phyloP scores from a whole-genome alignment of 2,797 vertebrate species.

The Aulostomus chinensis region DNA sequence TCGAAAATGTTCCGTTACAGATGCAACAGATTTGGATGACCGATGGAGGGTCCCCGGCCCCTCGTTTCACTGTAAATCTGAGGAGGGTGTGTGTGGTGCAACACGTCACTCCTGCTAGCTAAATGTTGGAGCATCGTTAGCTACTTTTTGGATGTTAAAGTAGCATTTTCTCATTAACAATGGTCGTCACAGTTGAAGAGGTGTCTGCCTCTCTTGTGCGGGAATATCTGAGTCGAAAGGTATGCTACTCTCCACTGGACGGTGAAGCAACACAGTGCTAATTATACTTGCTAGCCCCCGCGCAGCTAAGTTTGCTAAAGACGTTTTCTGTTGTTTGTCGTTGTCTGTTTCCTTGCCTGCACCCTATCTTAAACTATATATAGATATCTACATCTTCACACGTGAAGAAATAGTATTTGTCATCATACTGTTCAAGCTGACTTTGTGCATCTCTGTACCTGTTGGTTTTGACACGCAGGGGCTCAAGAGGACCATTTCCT shows the following conservation, averaged over 20 bases:
- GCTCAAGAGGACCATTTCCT: slow-evolving; percentile 86
- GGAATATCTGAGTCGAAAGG: slow-evolving; percentile 94
- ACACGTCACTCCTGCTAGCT: background rate
- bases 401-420: no score
- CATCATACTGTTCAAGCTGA: no score
- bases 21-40: no score
- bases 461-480: slow-evolving; percentile 78
- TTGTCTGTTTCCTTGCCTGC: background rate
- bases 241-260: slow-evolving; percentile 43
- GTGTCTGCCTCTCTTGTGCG: slow-evolving; percentile 90
- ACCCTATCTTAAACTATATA: no score
- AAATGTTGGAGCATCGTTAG: background rate
- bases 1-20: no score
- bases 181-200: slow-evolving; percentile 82
- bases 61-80: background rate
- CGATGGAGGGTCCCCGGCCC: background rate
- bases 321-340: background rate
- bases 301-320: slow-evolving; percentile 1
- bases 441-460: no score
- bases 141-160: background rate
- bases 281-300: background rate
- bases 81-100: background rate
- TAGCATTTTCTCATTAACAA: slow-evolving; percentile 14
- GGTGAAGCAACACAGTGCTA: background rate
- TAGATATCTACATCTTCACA: no score